Conservation (phyloP, 2,888 invertebrate genomes). For the Eristalinus sepulchralis region DNA sequence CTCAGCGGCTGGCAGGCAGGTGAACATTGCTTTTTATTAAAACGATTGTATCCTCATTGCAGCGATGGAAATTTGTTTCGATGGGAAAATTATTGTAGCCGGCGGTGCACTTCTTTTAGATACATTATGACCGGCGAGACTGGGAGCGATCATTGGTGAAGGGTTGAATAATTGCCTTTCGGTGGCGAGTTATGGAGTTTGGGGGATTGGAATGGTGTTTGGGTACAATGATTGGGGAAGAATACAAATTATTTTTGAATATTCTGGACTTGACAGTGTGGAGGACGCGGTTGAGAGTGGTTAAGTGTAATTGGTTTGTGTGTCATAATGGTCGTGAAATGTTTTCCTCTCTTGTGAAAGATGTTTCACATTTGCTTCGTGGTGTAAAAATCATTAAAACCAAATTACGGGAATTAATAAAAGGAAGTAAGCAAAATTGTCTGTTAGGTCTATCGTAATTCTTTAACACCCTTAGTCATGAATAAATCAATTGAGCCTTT, state of each 20-base stretch:
- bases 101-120: background rate
- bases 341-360: too few relatives aligned
- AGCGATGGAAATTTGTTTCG: conserved; percentile 29
- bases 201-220: background rate
- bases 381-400: too few relatives aligned
- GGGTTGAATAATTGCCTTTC: background rate
- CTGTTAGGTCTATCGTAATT: too few relatives aligned
- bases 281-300: background rate
- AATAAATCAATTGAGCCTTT: too few relatives aligned
- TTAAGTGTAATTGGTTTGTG: background rate
- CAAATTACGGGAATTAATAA: too few relatives aligned
- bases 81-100: conserved; percentile 26
- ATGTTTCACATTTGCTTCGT: too few relatives aligned
- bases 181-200: background rate
- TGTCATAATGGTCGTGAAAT: too few relatives aligned
- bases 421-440: too few relatives aligned
- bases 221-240: background rate
- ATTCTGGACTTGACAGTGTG: background rate
- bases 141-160: background rate
- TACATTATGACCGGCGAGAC: conserved; percentile 12
- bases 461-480: too few relatives aligned
- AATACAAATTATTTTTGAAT: background rate
- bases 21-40: conserved; percentile 17
- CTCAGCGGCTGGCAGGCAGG: background rate
- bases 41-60: conserved; percentile 36